A percentile compares a stretch with the other conserved stretches of the same genome.
These are phyloP conservation scores for Drosophila fuyamai DNA, from an alignment of 1,140 invertebrate genomes.

Conservation along the genomic window DNA sequence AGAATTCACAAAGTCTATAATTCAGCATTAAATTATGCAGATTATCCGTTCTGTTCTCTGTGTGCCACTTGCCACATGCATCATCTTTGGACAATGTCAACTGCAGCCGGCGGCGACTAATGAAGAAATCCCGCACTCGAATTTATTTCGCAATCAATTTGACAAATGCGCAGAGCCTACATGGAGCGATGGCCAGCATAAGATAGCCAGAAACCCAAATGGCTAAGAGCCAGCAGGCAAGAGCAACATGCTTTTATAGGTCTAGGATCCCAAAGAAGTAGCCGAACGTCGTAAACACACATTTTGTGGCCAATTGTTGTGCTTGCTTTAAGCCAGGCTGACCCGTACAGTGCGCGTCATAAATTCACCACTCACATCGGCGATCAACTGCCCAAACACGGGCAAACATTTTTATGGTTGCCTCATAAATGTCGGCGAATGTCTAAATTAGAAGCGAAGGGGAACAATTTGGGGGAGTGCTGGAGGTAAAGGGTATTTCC, in stretches of 20 bases:
- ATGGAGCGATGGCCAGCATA: slow-evolving; percentile 34
- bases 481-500: background rate
- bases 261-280: slow-evolving; percentile 30
- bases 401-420: slow-evolving; percentile 40
- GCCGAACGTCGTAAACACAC: slow-evolving; percentile 57
- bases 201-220: slow-evolving; percentile 39
- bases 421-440: slow-evolving; percentile 47
- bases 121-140: slow-evolving; percentile 62
- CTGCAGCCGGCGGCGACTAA: slow-evolving; percentile 37
- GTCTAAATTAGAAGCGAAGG: slow-evolving; percentile 47
- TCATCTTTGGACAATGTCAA: slow-evolving; percentile 69
- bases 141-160: slow-evolving; percentile 80
- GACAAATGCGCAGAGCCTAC: slow-evolving; percentile 70
- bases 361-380: slow-evolving; percentile 38
- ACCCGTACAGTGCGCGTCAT: slow-evolving; percentile 50
- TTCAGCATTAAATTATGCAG: slow-evolving; percentile 78
- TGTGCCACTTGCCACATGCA: slow-evolving; percentile 53
- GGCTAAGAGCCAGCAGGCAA: slow-evolving; percentile 26
- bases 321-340: slow-evolving; percentile 1
- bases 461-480: slow-evolving; percentile 3
- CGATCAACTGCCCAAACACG: slow-evolving; percentile 49
- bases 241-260: slow-evolving; percentile 38
- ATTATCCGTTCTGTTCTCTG: slow-evolving; percentile 48
- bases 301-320: slow-evolving; percentile 61
- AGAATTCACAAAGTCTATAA: slow-evolving; percentile 59